phyloP scores from a whole-genome alignment of 2,113 vertebrate species.

The Gasterosteus nipponicus region DNA sequence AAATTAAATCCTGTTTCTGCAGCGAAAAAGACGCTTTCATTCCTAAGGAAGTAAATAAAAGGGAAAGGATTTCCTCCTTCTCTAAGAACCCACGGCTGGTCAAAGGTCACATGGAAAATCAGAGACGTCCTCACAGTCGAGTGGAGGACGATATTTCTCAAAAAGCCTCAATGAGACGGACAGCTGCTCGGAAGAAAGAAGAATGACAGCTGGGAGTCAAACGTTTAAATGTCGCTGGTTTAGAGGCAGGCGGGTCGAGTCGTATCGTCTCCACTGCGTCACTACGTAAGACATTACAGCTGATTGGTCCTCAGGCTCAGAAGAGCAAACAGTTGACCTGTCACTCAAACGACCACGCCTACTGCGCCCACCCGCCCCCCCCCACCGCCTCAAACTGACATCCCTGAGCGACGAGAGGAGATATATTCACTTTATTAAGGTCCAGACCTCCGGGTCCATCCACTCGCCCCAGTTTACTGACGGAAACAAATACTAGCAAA shows the following conservation, averaged over 20 bases:
- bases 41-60: not conserved
- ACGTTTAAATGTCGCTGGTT: no score
- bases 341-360: not conserved
- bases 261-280: no score
- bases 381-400: not conserved
- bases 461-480: not conserved
- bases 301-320: not conserved
- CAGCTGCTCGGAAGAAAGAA: no score
- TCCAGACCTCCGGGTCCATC: not conserved
- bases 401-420: not conserved
- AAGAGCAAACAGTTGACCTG: not conserved
- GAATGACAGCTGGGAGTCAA: no score
- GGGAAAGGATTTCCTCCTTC: not conserved
- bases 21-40: not conserved
- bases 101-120: not conserved
- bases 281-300: not conserved
- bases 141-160: not conserved
- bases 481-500: not conserved
- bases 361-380: not conserved
- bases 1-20: constrained; percentile 15
- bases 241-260: no score
- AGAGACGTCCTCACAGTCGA: not conserved
- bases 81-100: no score
- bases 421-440: constrained; percentile 14
- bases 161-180: no score